Conservation (phyloP, 1,140 invertebrate genomes). For the Pogonomyrmex californicus region DNA sequence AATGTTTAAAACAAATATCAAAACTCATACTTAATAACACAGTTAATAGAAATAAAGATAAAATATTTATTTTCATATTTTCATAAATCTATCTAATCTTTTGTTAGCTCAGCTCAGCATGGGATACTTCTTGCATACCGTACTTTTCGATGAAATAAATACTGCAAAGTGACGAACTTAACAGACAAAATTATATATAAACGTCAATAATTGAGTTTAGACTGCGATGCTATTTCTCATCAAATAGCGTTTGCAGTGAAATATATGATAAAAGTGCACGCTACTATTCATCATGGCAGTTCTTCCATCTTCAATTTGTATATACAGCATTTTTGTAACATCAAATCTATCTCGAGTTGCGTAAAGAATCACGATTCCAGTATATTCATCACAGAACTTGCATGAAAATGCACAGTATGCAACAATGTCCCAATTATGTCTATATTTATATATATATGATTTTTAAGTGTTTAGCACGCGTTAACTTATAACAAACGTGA, state of each 20-base stretch:
- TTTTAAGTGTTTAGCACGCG: conserved; percentile 10
- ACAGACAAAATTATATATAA: conserved; percentile 29
- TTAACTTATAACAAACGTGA: conserved; percentile 7
- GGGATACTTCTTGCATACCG: neutral
- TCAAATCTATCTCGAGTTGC: neutral
- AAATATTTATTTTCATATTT: neutral
- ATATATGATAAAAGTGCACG: neutral
- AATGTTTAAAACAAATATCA: conserved; percentile 9
- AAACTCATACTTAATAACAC: neutral
- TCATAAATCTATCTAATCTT: neutral
- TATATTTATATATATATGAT: neutral
- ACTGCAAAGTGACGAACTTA: neutral
- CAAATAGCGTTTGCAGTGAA: conserved; percentile 33
- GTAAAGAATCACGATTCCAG: neutral
- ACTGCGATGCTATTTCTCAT: conserved; percentile 40
- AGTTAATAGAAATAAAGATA: neutral
- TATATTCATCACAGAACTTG: neutral
- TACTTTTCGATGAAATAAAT: neutral
- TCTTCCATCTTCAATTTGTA: conserved; percentile 24
- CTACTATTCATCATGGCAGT: conserved; percentile 43
- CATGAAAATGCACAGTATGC: neutral
- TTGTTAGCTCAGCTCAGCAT: conserved; percentile 23
- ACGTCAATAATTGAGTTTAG: conserved; percentile 33
- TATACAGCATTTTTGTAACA: neutral
- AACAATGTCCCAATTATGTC: neutral